Base-by-base conservation (phyloP, 2,797 vertebrate genomes). In the Borostomias antarcticus region DNA sequence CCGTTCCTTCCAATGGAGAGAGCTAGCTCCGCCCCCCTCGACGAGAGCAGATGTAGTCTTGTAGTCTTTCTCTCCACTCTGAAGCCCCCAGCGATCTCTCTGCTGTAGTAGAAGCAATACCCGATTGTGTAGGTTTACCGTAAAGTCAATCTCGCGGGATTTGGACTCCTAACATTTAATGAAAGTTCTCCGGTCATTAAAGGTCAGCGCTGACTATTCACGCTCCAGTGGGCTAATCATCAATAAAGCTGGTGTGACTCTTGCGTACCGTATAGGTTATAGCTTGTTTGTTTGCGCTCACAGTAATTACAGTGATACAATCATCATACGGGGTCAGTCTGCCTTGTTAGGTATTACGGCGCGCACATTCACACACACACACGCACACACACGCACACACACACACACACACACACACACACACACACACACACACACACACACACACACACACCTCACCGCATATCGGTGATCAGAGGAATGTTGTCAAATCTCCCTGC, bases 271-370 rank as follows among this genome's bases (percentile, higher is more conserved):
- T 17, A n/a, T n/a, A n/a, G n/a, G n/a, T n/a, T 50, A 8, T 50
- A 19, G 9, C n/a, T 50, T 50, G 48, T 50, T 50, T 54, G 29
- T 54, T 15, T n/a, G n/a, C n/a, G n/a, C n/a, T n/a, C 28, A 28
- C 52, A n/a, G 13, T 54, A 54, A 29, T 54, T 54, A 28, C 26
- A 28, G 28, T 17, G 28, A 30, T 30, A 54, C 15, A 28, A 13
- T 53, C 51, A 28, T 5, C 26, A 54, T 17, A 25, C 17, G 28
- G 26, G 52, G n/a, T 30, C 28, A 6, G 13, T 54, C 11, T 54
- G 52, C 52, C 52, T 54, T 10, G 52, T 54, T 54, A 54, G 30
- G 52, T 28, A 50, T 50, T 25, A n/a, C n/a, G n/a, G n/a, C n/a
- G n/a, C n/a, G n/a, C n/a, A n/a, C n/a, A n/a, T n/a, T n/a, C n/a